These are phyloP conservation scores for Apocrypta bakeri DNA, from an alignment of 1,140 invertebrate genomes.

Conservation along the genomic window DNA sequence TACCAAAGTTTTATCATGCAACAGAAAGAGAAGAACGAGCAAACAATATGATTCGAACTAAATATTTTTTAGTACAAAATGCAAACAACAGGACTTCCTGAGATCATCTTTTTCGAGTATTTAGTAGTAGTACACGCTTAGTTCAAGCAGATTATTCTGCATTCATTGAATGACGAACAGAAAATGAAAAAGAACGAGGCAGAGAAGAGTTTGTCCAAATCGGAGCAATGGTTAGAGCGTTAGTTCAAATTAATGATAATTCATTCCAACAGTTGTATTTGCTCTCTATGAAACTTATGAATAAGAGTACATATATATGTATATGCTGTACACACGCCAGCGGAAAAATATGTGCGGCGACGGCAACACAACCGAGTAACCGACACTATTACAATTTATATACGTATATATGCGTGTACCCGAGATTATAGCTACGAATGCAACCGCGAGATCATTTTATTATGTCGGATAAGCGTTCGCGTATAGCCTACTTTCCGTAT, in stretches of 20 bases:
- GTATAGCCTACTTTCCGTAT: not conserved
- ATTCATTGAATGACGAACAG: too few relatives aligned
- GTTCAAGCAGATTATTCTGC: too few relatives aligned
- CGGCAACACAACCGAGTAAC: too few relatives aligned
- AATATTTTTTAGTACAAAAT: not conserved
- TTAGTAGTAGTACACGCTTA: not conserved
- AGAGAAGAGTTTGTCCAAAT: not conserved
- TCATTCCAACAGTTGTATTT: not conserved
- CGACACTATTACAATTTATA: too few relatives aligned
- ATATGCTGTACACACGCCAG: too few relatives aligned
- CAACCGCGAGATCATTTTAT: conserved; percentile 30
- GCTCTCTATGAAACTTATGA: not conserved
- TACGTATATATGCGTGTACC: not conserved
- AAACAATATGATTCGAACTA: not conserved
- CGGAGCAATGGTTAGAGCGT: not conserved
- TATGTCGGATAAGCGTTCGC: not conserved
- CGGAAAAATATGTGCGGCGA: not conserved
- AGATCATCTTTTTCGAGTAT: not conserved
- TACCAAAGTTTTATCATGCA: not conserved
- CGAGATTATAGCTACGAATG: not conserved
- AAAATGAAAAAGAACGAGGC: not conserved
- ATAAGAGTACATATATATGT: not conserved
- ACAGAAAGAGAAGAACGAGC: not conserved
- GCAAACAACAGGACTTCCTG: not conserved
- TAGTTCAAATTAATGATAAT: conserved; percentile 28